Base-by-base conservation (phyloP, 2,113 vertebrate genomes). In the Mohoua ochrocephala region DNA sequence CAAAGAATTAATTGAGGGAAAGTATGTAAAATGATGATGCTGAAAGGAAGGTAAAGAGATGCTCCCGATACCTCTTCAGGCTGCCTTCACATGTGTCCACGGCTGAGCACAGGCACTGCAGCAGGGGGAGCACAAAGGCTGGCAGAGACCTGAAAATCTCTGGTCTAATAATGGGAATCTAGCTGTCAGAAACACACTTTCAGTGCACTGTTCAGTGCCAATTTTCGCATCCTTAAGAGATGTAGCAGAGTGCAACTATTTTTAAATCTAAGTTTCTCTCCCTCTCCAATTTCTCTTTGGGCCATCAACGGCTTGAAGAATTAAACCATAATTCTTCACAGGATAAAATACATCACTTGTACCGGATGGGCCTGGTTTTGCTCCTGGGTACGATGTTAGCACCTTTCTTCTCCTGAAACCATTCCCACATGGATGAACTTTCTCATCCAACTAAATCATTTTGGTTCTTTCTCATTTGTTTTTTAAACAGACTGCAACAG, bases 201-300 rank as follows among this genome's bases (percentile, higher is more conserved):
- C 59, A 56, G 33, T 60, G 52, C 45, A 52, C 68, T 60, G 35
- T 41, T 78, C 52, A 60, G 79, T 78, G 56, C 44, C 44, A 71
- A 10, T 74, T 89, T 88, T 91, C n/a, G 84, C 47, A 78, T 77
- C 39, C 47, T 94, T 85, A 83, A 84, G 56, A 91, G 83, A 81
- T 12, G 49, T 17, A 90, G 70, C 37, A 35, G 42, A 88, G 42
- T 28, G 24, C 31, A 76, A 69, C 68, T 93, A 60, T 94, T 85
- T 95, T 74, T 74, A 91, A 94, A 83, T 47, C 22, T 61, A 50
- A 77, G 24, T 52, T 88, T 84, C 30, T 84, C 37, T 88, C n/a
- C 56, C 33, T 20, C 52, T 85, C 23, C 20, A 28, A 5, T 87
- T 93, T 95, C 6, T 61, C 64, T 84, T 57, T 27, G 45, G 73